Evolutionary conservation across 2,113 vertebrate species (phyloP).

Genomic region (Protobothrops flavoviridis): DNA sequence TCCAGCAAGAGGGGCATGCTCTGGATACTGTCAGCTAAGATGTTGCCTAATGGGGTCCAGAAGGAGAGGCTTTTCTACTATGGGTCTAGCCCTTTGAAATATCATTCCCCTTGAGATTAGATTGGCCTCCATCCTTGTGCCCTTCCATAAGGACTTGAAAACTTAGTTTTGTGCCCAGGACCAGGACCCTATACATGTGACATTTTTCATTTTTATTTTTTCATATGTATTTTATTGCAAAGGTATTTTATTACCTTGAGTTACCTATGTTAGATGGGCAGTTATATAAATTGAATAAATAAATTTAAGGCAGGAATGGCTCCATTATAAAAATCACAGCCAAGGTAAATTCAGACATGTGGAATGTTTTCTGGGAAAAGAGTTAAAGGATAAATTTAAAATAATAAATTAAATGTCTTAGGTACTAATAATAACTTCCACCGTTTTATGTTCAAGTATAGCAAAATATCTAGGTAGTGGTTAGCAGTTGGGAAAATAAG

Average conservation of each 20-base stretch:
- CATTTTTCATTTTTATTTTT: background rate
- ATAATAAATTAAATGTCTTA: background rate
- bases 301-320: background rate
- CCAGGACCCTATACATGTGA: background rate
- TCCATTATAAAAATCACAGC: background rate
- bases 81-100: background rate
- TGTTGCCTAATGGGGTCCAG: background rate
- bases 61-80: background rate
- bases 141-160: background rate
- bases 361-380: background rate
- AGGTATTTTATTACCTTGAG: too few relatives aligned
- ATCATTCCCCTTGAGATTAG: background rate
- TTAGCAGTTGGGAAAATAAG: background rate
- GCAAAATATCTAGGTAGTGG: background rate
- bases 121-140: background rate
- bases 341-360: background rate
- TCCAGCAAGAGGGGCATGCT: background rate
- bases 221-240: background rate
- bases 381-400: background rate
- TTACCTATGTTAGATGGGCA: background rate
- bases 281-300: background rate
- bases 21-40: background rate
- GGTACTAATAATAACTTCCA: background rate
- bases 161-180: background rate
- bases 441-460: background rate